Evolutionary conservation across 2,113 vertebrate genomes (phyloP).

Genomic region (Erinaceus europaeus): DNA sequence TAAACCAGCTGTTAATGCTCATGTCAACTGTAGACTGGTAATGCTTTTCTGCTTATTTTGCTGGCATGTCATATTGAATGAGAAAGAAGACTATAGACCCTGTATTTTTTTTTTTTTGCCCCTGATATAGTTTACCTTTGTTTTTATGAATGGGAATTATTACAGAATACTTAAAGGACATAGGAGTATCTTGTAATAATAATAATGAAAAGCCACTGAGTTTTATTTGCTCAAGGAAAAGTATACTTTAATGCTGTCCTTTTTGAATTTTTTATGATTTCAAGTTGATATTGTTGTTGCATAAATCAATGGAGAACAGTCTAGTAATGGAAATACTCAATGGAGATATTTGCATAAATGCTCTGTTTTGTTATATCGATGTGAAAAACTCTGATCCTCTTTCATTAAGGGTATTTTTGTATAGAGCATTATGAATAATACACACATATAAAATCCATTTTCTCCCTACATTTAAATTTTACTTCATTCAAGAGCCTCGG

Average conservation of each 20-base stretch:
- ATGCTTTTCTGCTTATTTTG: background rate
- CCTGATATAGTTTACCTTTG: background rate
- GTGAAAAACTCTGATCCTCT: slow-evolving; percentile 53
- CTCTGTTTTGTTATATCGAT: slow-evolving; percentile 51
- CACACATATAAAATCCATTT: background rate
- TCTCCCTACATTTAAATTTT: slow-evolving; percentile 56
- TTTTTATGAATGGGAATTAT: slow-evolving; percentile 56
- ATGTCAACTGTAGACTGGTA: background rate
- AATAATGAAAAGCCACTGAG: slow-evolving; percentile 12
- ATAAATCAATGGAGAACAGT: slow-evolving; percentile 63
- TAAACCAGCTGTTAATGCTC: slow-evolving; percentile 46
- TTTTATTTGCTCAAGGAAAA: slow-evolving; percentile 61
- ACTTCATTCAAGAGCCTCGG: slow-evolving; percentile 26
- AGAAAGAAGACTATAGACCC: background rate
- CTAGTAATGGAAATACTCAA: slow-evolving; percentile 53
- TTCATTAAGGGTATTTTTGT: slow-evolving; percentile 64
- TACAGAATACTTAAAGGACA: slow-evolving; percentile 16
- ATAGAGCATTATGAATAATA: slow-evolving; percentile 27
- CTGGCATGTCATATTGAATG: background rate
- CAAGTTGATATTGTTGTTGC: slow-evolving; percentile 57
- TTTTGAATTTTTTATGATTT: slow-evolving; percentile 62
- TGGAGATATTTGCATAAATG: slow-evolving; percentile 60
- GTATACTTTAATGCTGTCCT: slow-evolving; percentile 31
- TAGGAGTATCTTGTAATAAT: background rate
- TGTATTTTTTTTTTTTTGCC: background rate